phyloP scores from a whole-genome alignment of 2,797 vertebrate species.

The Anableps anableps region DNA sequence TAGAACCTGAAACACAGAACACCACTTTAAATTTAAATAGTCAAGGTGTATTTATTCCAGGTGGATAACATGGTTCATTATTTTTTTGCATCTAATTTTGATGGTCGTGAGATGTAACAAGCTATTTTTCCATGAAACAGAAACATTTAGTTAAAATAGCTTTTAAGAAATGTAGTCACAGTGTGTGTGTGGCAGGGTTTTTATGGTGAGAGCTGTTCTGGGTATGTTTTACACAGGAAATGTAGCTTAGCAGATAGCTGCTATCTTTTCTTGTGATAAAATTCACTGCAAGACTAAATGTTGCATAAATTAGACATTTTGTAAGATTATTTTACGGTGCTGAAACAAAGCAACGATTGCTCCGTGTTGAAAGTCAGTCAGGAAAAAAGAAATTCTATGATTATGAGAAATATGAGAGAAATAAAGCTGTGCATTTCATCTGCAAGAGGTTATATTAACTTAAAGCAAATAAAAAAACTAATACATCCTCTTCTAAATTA shows the following conservation, averaged over 20 bases:
- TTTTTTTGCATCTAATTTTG: background rate
- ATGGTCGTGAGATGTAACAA: background rate
- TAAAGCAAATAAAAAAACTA: background rate
- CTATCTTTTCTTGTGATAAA: background rate
- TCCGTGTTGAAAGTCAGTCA: background rate
- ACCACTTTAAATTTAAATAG: background rate
- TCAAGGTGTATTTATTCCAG: background rate
- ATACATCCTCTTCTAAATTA: no score
- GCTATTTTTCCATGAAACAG: background rate
- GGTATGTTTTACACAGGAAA: background rate
- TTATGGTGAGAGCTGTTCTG: background rate
- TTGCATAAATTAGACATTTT: background rate
- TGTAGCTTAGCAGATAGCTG: background rate
- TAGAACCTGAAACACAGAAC: conserved; percentile 87
- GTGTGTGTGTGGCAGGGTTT: background rate
- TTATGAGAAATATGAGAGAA: background rate
- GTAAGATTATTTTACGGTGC: background rate
- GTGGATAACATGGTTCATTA: background rate
- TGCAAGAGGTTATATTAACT: background rate
- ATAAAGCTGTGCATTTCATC: background rate
- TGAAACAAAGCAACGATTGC: no score
- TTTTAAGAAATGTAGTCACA: background rate
- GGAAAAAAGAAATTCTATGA: background rate
- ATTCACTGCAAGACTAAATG: background rate
- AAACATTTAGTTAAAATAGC: background rate